These are phyloP conservation scores for Melipona beecheii DNA, from an alignment of 2,888 invertebrate species.

Conservation along the genomic window DNA sequence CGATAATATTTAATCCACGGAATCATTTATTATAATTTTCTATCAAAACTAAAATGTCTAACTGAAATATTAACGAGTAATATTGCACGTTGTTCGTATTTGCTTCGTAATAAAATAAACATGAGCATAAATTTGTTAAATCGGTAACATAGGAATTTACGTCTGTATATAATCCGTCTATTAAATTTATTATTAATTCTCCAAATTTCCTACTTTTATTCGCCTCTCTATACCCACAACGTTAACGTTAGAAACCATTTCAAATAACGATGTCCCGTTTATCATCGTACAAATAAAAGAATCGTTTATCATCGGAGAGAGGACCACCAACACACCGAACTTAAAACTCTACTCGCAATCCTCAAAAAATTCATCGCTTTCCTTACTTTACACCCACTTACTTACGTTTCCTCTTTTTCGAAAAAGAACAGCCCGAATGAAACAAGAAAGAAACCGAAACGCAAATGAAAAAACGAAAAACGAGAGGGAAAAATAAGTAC, in stretches of 20 bases:
- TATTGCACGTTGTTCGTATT: background rate
- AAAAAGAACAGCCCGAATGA: background rate
- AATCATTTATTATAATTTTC: background rate
- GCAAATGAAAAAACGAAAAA: background rate
- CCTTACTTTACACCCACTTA: background rate
- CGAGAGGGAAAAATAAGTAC: background rate
- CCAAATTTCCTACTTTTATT: background rate
- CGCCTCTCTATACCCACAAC: background rate
- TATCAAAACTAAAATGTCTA: background rate
- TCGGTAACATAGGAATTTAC: slow-evolving; percentile 5
- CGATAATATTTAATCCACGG: background rate
- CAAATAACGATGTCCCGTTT: background rate
- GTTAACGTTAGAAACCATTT: background rate
- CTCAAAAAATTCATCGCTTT: background rate
- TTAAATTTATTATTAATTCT: background rate
- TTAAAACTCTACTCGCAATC: background rate
- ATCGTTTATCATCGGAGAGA: background rate
- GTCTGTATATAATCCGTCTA: background rate
- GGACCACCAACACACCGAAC: background rate
- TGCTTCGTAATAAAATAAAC: background rate
- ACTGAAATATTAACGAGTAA: background rate
- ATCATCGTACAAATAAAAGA: background rate
- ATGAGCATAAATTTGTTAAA: background rate
- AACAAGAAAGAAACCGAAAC: background rate
- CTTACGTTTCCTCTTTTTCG: background rate